Evolutionary conservation across 2,797 vertebrate genomes (phyloP), one percentile per base, ranked within the genome.

Genomic region (Leptodactylus fallax): DNA sequence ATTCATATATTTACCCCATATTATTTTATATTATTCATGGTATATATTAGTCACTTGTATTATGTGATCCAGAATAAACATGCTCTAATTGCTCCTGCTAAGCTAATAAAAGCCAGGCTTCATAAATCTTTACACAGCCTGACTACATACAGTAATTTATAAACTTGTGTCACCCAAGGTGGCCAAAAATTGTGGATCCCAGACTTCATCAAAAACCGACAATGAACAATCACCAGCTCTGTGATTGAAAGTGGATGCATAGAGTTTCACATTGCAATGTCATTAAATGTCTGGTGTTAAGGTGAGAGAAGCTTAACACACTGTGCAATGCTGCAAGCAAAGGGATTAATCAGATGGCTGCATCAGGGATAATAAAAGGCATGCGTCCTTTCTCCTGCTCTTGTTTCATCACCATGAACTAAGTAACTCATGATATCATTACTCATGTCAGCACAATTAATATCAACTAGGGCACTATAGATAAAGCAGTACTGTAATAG

Each of bases 271-370:
- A 87, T 23, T 47, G 80, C 72, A 79, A 79, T 87, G 72, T 87
- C 81, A 87, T 79, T 83, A 79, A 69, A 83, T 83, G 81, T 58
- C 27, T 69, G 81, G 87, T 78, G 87, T 83, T 88, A 88, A 85
- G 77, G 76, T 80, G 82, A 88, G 55, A 85, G 74, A 80, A 85
- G 82, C 87, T 88, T 88, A 85, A 85, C 83, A 77, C 83, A 65
- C 25, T 85, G 87, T 85, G 67, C 67, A 74, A 10, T 65, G 69
- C 83, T 81, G 55, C 67, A 81, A 88, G 78, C 82, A 58, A 81
- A 77, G 8, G 83, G 58, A 88, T 85, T 69, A 84, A 79, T 79
- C 61, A 72, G 36, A 23, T 27, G 17, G n/a, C 80, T 85, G 60
- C 83, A 88, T 81, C 56, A 74, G 10, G 71, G 17, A 74, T 88